phyloP scores from a whole-genome alignment of 2,888 invertebrate genomes.

The Eurytoma californica region DNA sequence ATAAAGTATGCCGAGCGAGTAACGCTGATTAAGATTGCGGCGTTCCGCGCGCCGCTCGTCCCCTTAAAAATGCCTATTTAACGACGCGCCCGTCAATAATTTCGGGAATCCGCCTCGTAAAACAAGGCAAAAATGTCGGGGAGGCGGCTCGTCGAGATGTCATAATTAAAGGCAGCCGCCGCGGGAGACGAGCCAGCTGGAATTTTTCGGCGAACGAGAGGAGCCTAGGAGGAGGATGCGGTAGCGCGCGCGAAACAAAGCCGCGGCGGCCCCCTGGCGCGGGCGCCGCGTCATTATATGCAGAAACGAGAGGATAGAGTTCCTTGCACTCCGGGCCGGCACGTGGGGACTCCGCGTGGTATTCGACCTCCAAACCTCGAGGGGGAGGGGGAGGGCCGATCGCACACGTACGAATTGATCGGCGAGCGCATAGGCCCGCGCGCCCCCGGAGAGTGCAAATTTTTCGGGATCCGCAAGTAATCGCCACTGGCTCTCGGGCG shows the following conservation, averaged over 20 bases:
- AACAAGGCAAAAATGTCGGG: constrained; percentile 11
- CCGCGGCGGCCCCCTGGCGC: too few species aligned
- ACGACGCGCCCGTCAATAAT: constrained; percentile 1
- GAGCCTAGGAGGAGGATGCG: too few species aligned
- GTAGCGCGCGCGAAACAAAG: too few species aligned
- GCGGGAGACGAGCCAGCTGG: not conserved
- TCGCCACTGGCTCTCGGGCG: constrained; percentile 37
- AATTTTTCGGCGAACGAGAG: constrained; percentile 42
- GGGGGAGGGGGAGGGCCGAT: too few species aligned
- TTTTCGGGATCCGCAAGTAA: constrained; percentile 38
- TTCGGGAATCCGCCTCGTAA: constrained; percentile 18
- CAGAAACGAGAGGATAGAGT: constrained; percentile 23
- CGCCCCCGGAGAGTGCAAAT: constrained; percentile 11
- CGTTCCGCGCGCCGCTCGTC: too few species aligned
- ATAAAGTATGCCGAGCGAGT: too few species aligned
- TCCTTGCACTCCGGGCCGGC: constrained; percentile 38
- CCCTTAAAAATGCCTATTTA: too few species aligned
- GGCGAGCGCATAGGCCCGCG: not conserved
- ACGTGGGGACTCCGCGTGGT: too few species aligned
- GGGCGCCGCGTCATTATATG: too few species aligned
- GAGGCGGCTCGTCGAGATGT: constrained; percentile 23
- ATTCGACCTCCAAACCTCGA: too few species aligned
- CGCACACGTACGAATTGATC: too few species aligned
- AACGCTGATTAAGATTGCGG: too few species aligned
- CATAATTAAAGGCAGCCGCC: constrained; percentile 36